Evolutionary conservation across 2,797 vertebrate genomes (phyloP), one percentile per base, ranked within the genome.

Genomic region (Oryzias sinensis): DNA sequence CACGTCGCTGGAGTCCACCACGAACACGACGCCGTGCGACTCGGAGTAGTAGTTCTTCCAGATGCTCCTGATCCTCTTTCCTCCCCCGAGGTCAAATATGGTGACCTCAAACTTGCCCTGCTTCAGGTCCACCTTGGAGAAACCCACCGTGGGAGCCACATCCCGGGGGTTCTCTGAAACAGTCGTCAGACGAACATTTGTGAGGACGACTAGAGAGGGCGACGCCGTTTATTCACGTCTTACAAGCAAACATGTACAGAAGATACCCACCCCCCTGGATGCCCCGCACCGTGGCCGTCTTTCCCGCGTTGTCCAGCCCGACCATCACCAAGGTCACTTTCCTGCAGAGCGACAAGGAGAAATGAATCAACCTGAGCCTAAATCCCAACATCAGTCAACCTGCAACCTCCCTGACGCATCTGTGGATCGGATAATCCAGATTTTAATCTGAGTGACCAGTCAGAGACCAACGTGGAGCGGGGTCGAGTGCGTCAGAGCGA

Each of bases 91-190:
- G 81, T 96, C 94, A 0, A 95, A 92, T 68, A 97, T 88, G 43
- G 93, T 94, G 63, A 96, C 90, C 70, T 95, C 90, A 9, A 94
- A 96, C 66, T 93, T 92, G 22, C 93, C 93, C 80, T 96, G 88
- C 54, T 92, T 91, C 20, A 96, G 80, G 70, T 93, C 91, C 0
- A 91, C 91, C 76, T 91, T 92, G 70, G 91, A 89, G 49, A 93
- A 93, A 16, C 93, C 92, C 5, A 90, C 84, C 0, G 90, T 89
- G 3, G 90, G 89, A 14, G 90, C 88, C 11, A 90, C 89, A 5
- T 91, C 93, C 46, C 84, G 81, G 0, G 93, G 92, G 44, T 87
- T 86, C 14, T 93, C 92, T 72, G 24, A 25, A 46, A 44, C 6
- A 29, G 14, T 15, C 25, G 25, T 15, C 5, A 25, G 6, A 0